Conservation (phyloP, 1,140 invertebrate species). For the Notospermus geniculatus region DNA sequence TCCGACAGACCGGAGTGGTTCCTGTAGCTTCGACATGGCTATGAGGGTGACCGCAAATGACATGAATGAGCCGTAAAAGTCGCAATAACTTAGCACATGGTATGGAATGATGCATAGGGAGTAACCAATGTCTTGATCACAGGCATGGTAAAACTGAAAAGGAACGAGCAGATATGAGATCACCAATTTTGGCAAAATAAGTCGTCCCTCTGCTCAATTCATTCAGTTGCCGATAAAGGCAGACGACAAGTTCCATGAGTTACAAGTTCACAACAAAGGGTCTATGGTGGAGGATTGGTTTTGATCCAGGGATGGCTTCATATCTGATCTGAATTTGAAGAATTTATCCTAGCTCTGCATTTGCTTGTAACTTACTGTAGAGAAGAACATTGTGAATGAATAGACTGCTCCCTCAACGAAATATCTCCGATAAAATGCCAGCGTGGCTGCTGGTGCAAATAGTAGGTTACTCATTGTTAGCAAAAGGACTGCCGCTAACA, state of each 20-base stretch:
- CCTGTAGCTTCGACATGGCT: constrained; percentile 76
- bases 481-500: constrained; percentile 70
- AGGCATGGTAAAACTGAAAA: constrained; percentile 68
- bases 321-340: too few species aligned
- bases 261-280: too few species aligned
- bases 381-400: constrained; percentile 81
- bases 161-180: constrained; percentile 12
- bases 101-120: constrained; percentile 57
- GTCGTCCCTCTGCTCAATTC: not conserved
- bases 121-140: constrained; percentile 59
- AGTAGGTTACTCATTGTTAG: constrained; percentile 83
- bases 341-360: too few species aligned
- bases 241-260: not conserved
- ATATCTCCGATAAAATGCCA: constrained; percentile 72
- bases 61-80: constrained; percentile 85
- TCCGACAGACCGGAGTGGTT: constrained; percentile 65
- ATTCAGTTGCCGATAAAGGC: not conserved
- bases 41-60: constrained; percentile 88
- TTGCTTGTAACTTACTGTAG: constrained; percentile 63
- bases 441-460: constrained; percentile 77
- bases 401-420: constrained; percentile 83
- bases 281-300: too few species aligned
- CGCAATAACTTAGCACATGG: constrained; percentile 80
- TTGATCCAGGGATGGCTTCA: too few species aligned
- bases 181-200: not conserved